Evolutionary conservation across 2,888 invertebrate species (phyloP).

Genomic region (Malthinus flaveolus): DNA sequence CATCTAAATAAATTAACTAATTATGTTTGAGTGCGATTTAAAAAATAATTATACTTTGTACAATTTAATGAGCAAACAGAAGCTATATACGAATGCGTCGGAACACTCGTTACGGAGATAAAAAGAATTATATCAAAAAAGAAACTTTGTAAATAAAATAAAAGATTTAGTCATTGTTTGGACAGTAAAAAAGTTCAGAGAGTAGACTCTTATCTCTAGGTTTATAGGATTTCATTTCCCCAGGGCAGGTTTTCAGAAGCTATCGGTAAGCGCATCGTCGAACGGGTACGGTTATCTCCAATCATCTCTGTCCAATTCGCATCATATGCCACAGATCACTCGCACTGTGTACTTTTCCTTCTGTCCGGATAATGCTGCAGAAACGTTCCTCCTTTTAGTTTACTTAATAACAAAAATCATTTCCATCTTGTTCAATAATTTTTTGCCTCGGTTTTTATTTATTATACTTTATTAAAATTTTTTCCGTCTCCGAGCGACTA

Average conservation of each 20-base stretch:
- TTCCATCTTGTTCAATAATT: neutral
- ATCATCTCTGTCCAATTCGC: slow-evolving; percentile 33
- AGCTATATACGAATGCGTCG: slow-evolving; percentile 12
- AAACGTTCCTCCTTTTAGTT: slow-evolving; percentile 17
- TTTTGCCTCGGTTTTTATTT: too few species aligned
- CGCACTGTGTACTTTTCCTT: slow-evolving; percentile 13
- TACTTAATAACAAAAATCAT: slow-evolving; percentile 16
- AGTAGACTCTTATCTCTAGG: slow-evolving; percentile 35
- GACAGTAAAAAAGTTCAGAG: slow-evolving; percentile 41
- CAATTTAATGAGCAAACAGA: slow-evolving; percentile 35
- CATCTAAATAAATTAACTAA: slow-evolving; percentile 45
- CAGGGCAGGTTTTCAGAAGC: slow-evolving; percentile 22
- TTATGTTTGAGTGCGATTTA: slow-evolving; percentile 42
- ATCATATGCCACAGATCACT: slow-evolving; percentile 28
- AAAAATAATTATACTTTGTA: slow-evolving; percentile 36
- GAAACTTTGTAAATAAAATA: slow-evolving; percentile 42
- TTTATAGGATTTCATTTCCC: slow-evolving; percentile 42
- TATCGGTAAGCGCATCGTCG: slow-evolving; percentile 32
- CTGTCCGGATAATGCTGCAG: slow-evolving; percentile 18
- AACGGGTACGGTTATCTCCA: slow-evolving; percentile 38
- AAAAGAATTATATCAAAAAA: slow-evolving; percentile 36
- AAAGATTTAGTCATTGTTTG: slow-evolving; percentile 45
- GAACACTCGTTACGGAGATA: slow-evolving; percentile 26
- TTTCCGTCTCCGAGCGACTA: too few species aligned
- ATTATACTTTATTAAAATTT: too few species aligned